Evolutionary conservation across 2,797 vertebrate genomes (phyloP).

Genomic region (Ibycter americanus): DNA sequence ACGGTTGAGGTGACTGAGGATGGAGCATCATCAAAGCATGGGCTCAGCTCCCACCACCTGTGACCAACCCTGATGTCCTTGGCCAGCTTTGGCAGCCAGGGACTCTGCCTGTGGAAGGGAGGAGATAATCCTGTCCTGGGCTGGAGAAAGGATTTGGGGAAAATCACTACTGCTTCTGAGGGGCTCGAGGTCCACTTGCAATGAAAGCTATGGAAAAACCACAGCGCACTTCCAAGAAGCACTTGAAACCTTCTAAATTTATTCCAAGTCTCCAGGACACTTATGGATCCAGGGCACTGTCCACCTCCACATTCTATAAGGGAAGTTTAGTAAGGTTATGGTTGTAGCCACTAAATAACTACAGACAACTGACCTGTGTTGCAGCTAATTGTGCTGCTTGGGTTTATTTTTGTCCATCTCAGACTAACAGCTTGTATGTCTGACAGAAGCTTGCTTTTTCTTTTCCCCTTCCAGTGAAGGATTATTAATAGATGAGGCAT

Average conservation of each 20-base stretch:
- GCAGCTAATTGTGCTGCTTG: slow-evolving; percentile 12
- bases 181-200: not conserved
- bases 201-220: not conserved
- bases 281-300: not conserved
- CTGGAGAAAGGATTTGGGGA: not conserved
- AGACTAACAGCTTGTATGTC: slow-evolving; percentile 61
- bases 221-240: not conserved
- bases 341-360: not conserved
- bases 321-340: not conserved
- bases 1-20: not conserved
- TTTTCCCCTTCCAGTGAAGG: slow-evolving; percentile 42
- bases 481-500: slow-evolving; percentile 68
- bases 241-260: not conserved
- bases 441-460: slow-evolving; percentile 50
- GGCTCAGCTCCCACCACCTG: not conserved
- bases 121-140: not conserved
- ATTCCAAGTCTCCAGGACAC: not conserved
- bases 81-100: not conserved
- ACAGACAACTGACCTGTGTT: slow-evolving; percentile 29
- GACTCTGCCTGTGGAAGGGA: not conserved
- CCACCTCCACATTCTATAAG: not conserved
- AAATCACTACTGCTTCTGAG: not conserved
- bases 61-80: not conserved
- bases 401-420: slow-evolving; percentile 62
- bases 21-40: not conserved